phyloP scores from a whole-genome alignment of 2,888 invertebrate species.

The Spodoptera exigua region DNA sequence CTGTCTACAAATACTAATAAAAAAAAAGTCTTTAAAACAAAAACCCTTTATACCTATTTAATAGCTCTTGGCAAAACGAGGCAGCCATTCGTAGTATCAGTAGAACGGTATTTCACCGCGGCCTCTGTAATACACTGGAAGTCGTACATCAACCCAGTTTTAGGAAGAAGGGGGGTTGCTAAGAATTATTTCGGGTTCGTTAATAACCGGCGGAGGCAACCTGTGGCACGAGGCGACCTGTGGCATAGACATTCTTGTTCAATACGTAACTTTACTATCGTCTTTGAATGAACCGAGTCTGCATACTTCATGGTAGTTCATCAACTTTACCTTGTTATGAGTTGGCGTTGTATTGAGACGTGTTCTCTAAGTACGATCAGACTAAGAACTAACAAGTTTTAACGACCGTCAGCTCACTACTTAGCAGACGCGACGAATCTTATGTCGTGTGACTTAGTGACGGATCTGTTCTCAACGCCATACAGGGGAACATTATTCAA shows the following conservation, averaged over 20 bases:
- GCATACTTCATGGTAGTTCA: constrained; percentile 1
- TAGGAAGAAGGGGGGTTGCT: constrained; percentile 35
- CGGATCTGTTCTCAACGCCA: not conserved
- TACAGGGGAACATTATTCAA: no score
- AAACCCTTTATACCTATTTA: not conserved
- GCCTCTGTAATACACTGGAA: constrained; percentile 17
- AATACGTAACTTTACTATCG: constrained; percentile 32
- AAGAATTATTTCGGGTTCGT: constrained; percentile 68
- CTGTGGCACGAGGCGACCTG: constrained; percentile 76
- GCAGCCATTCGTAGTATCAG: constrained; percentile 13
- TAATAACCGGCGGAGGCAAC: constrained; percentile 76
- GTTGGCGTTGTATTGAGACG: not conserved
- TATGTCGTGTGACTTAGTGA: not conserved
- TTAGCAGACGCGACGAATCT: not conserved
- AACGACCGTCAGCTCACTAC: not conserved
- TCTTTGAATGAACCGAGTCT: constrained; percentile 7
- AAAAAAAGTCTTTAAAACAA: not conserved
- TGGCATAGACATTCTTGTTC: constrained; percentile 59
- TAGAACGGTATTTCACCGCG: constrained; percentile 24
- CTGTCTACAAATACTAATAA: no score
- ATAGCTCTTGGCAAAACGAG: constrained; percentile 1
- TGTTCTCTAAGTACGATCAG: not conserved
- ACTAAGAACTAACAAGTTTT: constrained; percentile 13
- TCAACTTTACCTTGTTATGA: constrained; percentile 6
- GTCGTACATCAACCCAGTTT: constrained; percentile 30